Evolutionary conservation across 2,797 vertebrate genomes (phyloP).

Genomic region (Podarcis siculus): DNA sequence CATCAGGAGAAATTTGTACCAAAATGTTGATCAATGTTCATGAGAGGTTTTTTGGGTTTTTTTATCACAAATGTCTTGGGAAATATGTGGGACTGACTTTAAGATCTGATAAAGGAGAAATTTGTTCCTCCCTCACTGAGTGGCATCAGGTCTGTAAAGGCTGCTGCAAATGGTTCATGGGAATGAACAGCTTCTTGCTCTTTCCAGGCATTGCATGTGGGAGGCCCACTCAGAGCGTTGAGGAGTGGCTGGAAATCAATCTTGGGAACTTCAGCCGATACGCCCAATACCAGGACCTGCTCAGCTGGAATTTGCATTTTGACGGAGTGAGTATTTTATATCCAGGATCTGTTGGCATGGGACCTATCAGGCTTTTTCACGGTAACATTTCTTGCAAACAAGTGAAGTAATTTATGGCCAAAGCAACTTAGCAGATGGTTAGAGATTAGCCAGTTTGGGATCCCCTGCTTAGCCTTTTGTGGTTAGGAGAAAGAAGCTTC

Average conservation of each 20-base stretch:
- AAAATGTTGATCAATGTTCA: no score
- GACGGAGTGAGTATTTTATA: slow-evolving; percentile 41
- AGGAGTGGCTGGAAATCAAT: slow-evolving; percentile 53
- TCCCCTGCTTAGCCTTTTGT: neutral
- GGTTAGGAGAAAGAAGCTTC: no score
- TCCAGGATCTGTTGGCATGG: neutral
- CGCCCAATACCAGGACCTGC: slow-evolving; percentile 22
- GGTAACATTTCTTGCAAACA: neutral
- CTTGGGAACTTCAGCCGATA: slow-evolving; percentile 51
- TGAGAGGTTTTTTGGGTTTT: no score
- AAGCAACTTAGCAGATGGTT: neutral
- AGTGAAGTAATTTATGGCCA: neutral
- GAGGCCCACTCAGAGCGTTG: neutral
- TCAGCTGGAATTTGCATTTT: slow-evolving; percentile 34
- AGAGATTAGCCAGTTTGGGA: neutral
- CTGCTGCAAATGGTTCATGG: no score
- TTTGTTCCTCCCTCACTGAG: no score
- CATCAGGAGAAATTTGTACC: no score
- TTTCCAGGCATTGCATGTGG: slow-evolving; percentile 50
- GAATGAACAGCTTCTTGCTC: neutral
- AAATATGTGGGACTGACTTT: no score
- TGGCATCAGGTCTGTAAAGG: no score
- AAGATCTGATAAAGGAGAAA: no score
- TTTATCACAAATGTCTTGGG: no score
- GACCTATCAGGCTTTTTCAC: neutral